Conservation (phyloP, 1,140 invertebrate species). For the Bombus polaris region DNA sequence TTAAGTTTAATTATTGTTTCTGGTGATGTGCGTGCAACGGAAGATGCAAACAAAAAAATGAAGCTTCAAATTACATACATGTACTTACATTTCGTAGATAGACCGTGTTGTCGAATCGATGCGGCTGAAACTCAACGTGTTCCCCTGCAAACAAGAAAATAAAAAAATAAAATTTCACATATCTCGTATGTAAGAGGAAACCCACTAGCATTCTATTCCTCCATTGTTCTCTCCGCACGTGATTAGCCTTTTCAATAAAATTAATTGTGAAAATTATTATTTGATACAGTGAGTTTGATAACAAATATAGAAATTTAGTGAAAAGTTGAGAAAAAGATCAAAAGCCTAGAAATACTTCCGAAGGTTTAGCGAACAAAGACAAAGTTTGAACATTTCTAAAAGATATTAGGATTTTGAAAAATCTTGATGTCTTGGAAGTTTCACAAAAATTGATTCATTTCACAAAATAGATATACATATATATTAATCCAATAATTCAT, state of each 20-base stretch:
- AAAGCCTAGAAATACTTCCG: neutral
- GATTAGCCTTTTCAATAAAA: neutral
- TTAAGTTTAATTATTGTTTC: slow-evolving; percentile 18
- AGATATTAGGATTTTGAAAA: neutral
- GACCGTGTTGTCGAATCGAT: neutral
- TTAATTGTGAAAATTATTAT: neutral
- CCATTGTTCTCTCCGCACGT: neutral
- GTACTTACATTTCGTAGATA: slow-evolving; percentile 26
- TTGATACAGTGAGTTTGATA: neutral
- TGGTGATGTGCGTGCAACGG: neutral
- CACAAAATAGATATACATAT: no score
- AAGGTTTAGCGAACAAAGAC: neutral
- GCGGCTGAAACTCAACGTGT: slow-evolving; percentile 18
- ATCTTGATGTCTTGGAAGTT: neutral
- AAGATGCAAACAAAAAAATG: neutral
- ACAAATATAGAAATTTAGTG: neutral
- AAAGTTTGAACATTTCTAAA: neutral
- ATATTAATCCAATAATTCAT: neutral
- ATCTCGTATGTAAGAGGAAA: slow-evolving; percentile 34
- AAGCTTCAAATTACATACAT: slow-evolving; percentile 3
- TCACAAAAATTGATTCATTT: neutral
- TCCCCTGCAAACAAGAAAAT: slow-evolving; percentile 17
- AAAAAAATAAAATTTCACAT: slow-evolving; percentile 44
- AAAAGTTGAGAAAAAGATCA: neutral
- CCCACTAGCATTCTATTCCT: slow-evolving; percentile 17